Evolutionary conservation across 2,797 vertebrate species (phyloP), one percentile per base, ranked within the genome.

Genomic region (Pogoniulus pusillus): DNA sequence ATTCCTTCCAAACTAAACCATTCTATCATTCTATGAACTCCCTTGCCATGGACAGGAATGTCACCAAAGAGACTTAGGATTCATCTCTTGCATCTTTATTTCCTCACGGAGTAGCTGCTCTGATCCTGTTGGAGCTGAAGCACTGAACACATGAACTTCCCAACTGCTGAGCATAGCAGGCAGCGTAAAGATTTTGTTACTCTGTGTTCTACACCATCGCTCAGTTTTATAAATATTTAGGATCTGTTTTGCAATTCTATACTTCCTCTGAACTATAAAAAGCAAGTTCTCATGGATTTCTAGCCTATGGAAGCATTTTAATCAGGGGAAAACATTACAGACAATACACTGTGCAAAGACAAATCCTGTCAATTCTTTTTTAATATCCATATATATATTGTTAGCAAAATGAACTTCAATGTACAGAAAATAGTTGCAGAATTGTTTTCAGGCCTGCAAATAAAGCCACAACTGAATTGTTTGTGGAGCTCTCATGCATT

Each of bases 161-260:
- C 10, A 84, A 66, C 53, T 59, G n/a, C 32, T 93, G 37, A 94
- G 45, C 27, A 54, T 12, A 57, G 29, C 15, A 91, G 39, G 39
- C 60, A 62, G 35, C 55, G 8, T 19, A 41, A 85, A 62, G 60
- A 15, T 76, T 72, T 80, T 80, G 15, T 11, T 53, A 16, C 62
- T 83, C 80, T 62, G 32, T 77, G 27, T 66, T 59, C 55, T 37
- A 17, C 24, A 41, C 18, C 27, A 8, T 54, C 69, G 29, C 41
- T 84, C 51, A 71, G 22, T 82, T 93, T 85, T 85, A 59, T 60
- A 73, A 85, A 85, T 75, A 85, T 84, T 95, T 94, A 73, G 59
- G 16, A 11, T 90, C n/a, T 20, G 6, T 82, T 84, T 76, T 88
- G 41, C 41, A 64, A 34, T 88, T 73, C 51, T 82, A 12, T 32